Base-by-base conservation (phyloP, 2,888 invertebrate species). In the Tribolium freemani region DNA sequence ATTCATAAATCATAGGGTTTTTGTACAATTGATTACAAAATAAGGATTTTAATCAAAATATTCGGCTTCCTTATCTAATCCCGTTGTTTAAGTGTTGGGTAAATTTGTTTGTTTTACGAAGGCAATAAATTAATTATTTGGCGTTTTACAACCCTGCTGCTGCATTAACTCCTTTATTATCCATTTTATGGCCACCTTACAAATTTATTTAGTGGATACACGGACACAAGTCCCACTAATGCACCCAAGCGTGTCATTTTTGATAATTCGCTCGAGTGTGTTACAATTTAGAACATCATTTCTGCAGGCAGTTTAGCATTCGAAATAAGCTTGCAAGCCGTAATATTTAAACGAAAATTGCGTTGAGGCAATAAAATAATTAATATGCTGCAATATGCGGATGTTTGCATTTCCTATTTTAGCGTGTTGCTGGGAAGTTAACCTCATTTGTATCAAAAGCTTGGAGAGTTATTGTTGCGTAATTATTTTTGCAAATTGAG, bases 401-500 rank as follows among this genome's bases (percentile, higher is more conserved):
- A 57, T 57, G 48, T 61, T 61, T 61, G 48, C 60, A 26, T 9
- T 61, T 61, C 48, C 60, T 21, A 21, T 2, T 26, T 26, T 60
- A 5, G 45, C 60, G 20, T 60, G 60, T 26, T 60, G 9, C 26
- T 21, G 46, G 3, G n/a, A 20, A 61, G 9, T 48, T 61, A 61
- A 46, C 30, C 13, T 30, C 21, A n/a, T 61, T 61, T 48, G 5
- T 61, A 38, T 11, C 26, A 26, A 48, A 26, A 30, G 26, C 46
- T 21, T 26, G 13, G 45, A 16, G 10, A 16, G 21, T 10, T 16
- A 16, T 16, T 16, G 16, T 16, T 16, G 16, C 16, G 16, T 16
- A 16, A 16, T 16, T 16, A 16, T 16, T 16, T 16, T 16, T 16
- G 16, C 16, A 16, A 16, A 16, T 16, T 16, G 16, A 16, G 16